Evolutionary conservation across 2,113 vertebrate species (phyloP), one percentile per base, ranked within the genome.

Genomic region (Antigone vipio): DNA sequence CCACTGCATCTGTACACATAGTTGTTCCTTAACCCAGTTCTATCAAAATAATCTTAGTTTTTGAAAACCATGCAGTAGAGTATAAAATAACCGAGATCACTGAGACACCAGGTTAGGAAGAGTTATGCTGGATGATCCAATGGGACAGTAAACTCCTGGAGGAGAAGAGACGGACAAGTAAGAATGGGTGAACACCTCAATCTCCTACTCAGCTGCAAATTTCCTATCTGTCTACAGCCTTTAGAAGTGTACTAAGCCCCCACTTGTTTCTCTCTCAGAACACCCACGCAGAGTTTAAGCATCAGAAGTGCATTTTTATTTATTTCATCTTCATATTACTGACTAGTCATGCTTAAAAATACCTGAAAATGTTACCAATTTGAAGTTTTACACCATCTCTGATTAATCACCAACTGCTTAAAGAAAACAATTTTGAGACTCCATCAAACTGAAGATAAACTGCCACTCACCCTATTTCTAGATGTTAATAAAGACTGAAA

Each of bases 1-100:
- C 3, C 35, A 71, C 79, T 2, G 0, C 21, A 79, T 74, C 10
- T 40, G 30, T 32, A 34, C 53, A 40, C 0, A 0, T 4, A 56
- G 7, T 0, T 76, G 35, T 40, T 73, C 35, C 18, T 56, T 44
- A 63, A 38, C 3, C 0, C 0, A 42, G 11, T 52, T 44, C 53
- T 67, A 60, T 9, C 10, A 67, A 77, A 91, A 71, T n/a, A 42
- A 56, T 11, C 35, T 22, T 19, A 7, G 6, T 34, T 73, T 56
- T 74, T 73, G 30, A 52, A 86, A 91, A 42, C 32, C 6, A 45
- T 16, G 20, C 20, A 26, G 32, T 12, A 42, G 24, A 82, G 13
- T 9, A 58, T 5, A 34, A 68, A 59, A n/a, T 32, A 72, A 68
- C 13, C 5, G 62, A 82, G 29, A 68, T 4, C 8, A 15, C 49